Evolutionary conservation across 2,797 vertebrate genomes (phyloP).

Genomic region (Sebastes oblongus): DNA sequence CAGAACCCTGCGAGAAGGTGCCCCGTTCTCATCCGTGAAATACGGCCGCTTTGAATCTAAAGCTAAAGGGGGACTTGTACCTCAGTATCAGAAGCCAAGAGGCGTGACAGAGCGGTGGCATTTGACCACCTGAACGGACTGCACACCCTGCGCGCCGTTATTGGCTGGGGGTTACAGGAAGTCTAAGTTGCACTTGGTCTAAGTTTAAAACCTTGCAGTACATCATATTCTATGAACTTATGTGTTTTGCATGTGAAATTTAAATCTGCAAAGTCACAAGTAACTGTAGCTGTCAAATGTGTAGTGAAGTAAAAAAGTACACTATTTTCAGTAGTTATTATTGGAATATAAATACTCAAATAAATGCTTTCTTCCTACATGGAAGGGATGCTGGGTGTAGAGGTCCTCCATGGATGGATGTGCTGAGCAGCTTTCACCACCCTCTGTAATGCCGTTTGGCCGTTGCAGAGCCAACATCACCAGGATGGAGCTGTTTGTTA

Average conservation of each 20-base stretch:
- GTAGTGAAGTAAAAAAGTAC: not conserved
- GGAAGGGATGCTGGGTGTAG: not conserved
- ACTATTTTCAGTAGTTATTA: not conserved
- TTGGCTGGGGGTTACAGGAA: no score
- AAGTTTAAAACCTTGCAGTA: not conserved
- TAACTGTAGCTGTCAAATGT: not conserved
- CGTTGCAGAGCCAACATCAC: not conserved
- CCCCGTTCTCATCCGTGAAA: no score
- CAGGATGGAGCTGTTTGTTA: not conserved
- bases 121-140: no score
- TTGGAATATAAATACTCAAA: not conserved
- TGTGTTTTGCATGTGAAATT: not conserved
- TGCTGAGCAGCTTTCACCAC: no score
- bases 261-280: not conserved
- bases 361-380: not conserved
- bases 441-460: no score
- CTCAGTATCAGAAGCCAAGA: no score
- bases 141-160: no score
- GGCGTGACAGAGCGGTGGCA: no score
- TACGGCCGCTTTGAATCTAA: no score
- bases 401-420: not conserved
- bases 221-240: not conserved
- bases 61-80: no score
- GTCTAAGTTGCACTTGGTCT: not conserved
- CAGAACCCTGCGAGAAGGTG: rapidly evolving